Base-by-base conservation (phyloP, 1,140 invertebrate species). In the Zophobas morio region DNA sequence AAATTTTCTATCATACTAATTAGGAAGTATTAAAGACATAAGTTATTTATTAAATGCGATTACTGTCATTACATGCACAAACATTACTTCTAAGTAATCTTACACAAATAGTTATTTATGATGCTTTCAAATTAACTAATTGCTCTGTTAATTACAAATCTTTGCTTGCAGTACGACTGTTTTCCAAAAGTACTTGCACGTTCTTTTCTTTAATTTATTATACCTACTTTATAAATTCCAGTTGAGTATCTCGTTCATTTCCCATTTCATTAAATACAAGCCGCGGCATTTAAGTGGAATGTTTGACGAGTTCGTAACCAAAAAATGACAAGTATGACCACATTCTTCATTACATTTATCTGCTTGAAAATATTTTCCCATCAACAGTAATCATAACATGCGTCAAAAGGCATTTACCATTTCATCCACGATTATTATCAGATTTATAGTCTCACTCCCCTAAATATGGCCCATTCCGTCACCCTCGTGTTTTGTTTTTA, bases 321-420 rank as follows among this genome's bases (percentile, higher is more conserved):
- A 46, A 46, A 46, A 46, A 46, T 3, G 42, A 46, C 42, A 60
- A 60, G 35, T 60, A 60, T 60, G 5, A 8, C 8, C 56, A 6
- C 56, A 60, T 60, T 39, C 34, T 20, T 33, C 8, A 6, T 60
- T 60, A 36, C 37, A 60, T 60, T 37, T 60, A 60, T 36, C 35
- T 46, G 8, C 42, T 8, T 46, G 3, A 8, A 46, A 46, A 46
- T 46, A 46, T 46, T 46, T 60, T 53, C 49, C 49, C 49, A 53
- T 53, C 42, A 46, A 3, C 42, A 8, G 8, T 8, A 46, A 20
- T 20, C 56, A 60, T 36, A 60, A 37, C 56, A 60, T 39, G 56
- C 56, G 56, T 37, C 56, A 60, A 60, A 60, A 60, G 6, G 6
- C 56, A 60, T 60, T 60, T 36, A 60, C 56, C 56, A 60, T 60